Evolutionary conservation across 1,140 invertebrate species (phyloP), one percentile per base, ranked within the genome.

Genomic region (Phymorhynchus buccinoides): DNA sequence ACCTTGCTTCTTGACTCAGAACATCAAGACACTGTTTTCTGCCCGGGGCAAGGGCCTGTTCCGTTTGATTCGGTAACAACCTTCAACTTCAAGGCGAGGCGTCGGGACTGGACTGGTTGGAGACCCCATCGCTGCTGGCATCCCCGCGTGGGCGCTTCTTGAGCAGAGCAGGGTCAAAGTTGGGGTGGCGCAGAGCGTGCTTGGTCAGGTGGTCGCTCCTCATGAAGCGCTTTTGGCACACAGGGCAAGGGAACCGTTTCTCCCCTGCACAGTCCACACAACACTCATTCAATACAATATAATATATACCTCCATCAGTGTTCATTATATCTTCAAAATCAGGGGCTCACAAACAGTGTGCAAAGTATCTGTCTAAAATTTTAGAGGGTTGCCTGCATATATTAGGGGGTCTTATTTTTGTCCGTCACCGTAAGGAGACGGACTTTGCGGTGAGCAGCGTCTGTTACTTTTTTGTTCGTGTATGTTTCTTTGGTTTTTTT

Each of bases 211-310:
- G 93, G 83, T 94, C 93, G 85, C 93, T 98, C 73, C 98, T 95
- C 97, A 99, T 98, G 94, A 99, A 99, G 81, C 96, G 95, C 88
- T 97, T 96, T 85, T 96, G 95, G 92, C 98, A 99, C 27, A 97
- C 95, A 14, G 94, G 93, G 92, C 98, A 99, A 1, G 95, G 95
- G 93, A 99, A 99, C 91, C 97, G 97, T 93, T 99, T 99, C 92
- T 99, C 98, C 3, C 94, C 94, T 92, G 85, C 30, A 89, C 44
- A 48, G 6, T 48, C 18, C 44, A 48, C 6, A 48, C 44, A 48
- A 6, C n/a, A n/a, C n/a, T n/a, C n/a, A n/a, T n/a, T n/a, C n/a
- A n/a, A n/a, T n/a, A n/a, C n/a, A n/a, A n/a, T n/a, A n/a, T n/a
- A n/a, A n/a, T n/a, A n/a, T n/a, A n/a, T n/a, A n/a, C n/a, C n/a